A percentile compares a stretch with the other conserved stretches of the same genome.
phyloP scores from a whole-genome alignment of 2,113 vertebrate genomes.

The Odontesthes bonariensis region DNA sequence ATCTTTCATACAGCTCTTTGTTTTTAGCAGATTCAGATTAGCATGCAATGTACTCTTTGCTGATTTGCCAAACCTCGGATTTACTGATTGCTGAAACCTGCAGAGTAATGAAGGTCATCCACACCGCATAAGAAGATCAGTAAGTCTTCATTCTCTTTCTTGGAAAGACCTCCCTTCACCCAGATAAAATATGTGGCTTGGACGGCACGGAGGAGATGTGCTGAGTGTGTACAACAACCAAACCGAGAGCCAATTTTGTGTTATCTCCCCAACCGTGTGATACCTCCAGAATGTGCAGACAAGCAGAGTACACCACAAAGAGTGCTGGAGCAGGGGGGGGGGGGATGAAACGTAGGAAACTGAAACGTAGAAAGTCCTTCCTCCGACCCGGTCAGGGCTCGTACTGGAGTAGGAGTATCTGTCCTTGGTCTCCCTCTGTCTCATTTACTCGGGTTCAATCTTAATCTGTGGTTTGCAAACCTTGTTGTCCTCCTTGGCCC shows the following conservation, averaged over 20 bases:
- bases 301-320: slow-evolving; percentile 39
- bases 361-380: slow-evolving; percentile 43
- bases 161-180: slow-evolving; percentile 24
- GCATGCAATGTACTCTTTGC: background rate
- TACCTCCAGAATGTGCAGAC: slow-evolving; percentile 50
- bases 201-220: slow-evolving; percentile 39
- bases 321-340: slow-evolving; percentile 5
- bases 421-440: background rate
- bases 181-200: slow-evolving; percentile 48
- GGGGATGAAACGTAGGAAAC: slow-evolving; percentile 31
- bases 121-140: slow-evolving; percentile 1
- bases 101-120: background rate
- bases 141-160: slow-evolving; percentile 29
- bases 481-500: slow-evolving; percentile 33
- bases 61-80: background rate
- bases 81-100: slow-evolving; percentile 13
- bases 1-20: background rate
- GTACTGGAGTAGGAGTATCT: background rate
- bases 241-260: slow-evolving; percentile 37
- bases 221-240: slow-evolving; percentile 22
- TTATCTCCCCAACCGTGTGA: slow-evolving; percentile 34
- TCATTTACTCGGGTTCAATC: slow-evolving; percentile 32
- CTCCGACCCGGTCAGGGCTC: background rate
- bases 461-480: slow-evolving; percentile 16
- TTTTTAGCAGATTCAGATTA: background rate